phyloP scores from a whole-genome alignment of 2,113 vertebrate genomes.

The Sinocyclocheilus maitianheensis region DNA sequence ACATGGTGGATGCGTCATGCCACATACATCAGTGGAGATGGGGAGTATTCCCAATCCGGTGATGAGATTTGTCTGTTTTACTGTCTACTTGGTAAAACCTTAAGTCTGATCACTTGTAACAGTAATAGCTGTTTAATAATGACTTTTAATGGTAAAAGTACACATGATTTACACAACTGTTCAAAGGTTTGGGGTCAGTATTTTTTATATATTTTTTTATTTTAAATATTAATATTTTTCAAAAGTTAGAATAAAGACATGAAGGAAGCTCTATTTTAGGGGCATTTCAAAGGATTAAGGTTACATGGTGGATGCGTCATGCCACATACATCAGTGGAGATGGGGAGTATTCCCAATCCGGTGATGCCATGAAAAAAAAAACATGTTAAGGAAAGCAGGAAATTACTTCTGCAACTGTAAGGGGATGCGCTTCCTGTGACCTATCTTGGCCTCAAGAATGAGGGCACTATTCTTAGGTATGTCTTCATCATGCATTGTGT shows the following conservation, averaged over 20 bases:
- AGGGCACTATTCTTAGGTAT: constrained; percentile 61
- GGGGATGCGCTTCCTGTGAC: constrained; percentile 62
- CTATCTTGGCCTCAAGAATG: constrained; percentile 54
- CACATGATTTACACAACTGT: too few species aligned
- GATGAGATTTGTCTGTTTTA: too few species aligned
- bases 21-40: constrained; percentile 57
- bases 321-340: constrained; percentile 58
- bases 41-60: constrained; percentile 49
- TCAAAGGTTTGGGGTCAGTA: too few species aligned
- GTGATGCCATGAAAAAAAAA: constrained; percentile 54
- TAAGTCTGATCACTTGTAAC: too few species aligned
- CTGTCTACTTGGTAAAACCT: too few species aligned
- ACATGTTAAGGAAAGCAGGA: constrained; percentile 68
- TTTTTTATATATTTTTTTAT: too few species aligned
- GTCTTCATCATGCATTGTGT: constrained; percentile 49
- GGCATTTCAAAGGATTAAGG: constrained; percentile 34
- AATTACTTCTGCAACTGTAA: constrained; percentile 58
- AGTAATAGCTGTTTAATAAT: too few species aligned
- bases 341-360: constrained; percentile 38
- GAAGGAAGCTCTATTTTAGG: too few species aligned
- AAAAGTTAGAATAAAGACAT: too few species aligned
- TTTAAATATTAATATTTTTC: too few species aligned
- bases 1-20: constrained; percentile 63
- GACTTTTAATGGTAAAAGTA: too few species aligned
- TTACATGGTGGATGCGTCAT: constrained; percentile 64